A percentile compares a stretch with the other conserved stretches of the same genome.
phyloP scores from a whole-genome alignment of 2,113 vertebrate species.

The Platichthys flesus region DNA sequence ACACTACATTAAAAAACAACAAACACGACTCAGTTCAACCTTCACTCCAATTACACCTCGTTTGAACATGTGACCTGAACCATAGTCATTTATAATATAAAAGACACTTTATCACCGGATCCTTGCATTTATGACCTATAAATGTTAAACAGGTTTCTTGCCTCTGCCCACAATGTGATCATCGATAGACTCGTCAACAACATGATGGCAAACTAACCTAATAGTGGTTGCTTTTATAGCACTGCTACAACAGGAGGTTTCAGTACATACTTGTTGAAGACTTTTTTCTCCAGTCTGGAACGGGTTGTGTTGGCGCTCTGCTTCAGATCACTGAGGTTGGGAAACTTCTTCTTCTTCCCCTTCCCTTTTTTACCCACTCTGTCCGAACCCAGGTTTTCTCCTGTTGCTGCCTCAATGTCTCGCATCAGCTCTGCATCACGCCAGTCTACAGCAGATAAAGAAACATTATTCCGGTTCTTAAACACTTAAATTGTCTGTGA shows the following conservation, averaged over 20 bases:
- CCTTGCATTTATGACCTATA: background rate
- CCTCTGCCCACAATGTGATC: background rate
- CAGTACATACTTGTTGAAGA: conserved; percentile 91
- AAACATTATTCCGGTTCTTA: background rate
- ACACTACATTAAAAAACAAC: background rate
- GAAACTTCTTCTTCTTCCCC: conserved; percentile 85
- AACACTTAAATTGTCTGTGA: background rate
- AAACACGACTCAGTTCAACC: too few species aligned
- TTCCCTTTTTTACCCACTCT: conserved; percentile 74
- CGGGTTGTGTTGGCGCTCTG: conserved; percentile 86
- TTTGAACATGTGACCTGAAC: too few species aligned
- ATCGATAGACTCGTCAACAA: background rate
- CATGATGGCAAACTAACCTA: background rate
- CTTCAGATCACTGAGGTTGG: conserved; percentile 91
- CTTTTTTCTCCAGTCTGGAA: conserved; percentile 89
- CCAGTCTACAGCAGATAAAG: conserved; percentile 84
- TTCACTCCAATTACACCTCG: background rate
- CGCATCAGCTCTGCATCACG: conserved; percentile 90
- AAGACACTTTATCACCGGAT: too few species aligned
- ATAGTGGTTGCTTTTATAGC: background rate
- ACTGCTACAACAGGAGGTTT: background rate
- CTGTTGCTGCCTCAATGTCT: conserved; percentile 91
- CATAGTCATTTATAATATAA: background rate
- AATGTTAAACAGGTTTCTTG: too few species aligned
- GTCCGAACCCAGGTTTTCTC: conserved; percentile 90